Evolutionary conservation across 2,113 vertebrate genomes (phyloP).

Genomic region (Perca fluviatilis): DNA sequence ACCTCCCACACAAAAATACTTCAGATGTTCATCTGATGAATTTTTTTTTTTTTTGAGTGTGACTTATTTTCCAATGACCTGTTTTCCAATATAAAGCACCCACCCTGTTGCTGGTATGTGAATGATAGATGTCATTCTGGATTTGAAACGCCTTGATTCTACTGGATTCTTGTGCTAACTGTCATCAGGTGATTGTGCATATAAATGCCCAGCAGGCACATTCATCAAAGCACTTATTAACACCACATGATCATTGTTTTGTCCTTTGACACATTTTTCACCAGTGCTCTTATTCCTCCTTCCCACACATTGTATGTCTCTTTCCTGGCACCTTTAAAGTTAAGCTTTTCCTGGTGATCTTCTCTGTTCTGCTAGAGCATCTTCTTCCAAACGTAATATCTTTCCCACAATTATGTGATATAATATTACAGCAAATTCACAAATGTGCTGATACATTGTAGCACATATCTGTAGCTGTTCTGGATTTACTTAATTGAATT

Average conservation of each 20-base stretch:
- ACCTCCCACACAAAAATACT: conserved; percentile 51
- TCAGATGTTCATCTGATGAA: conserved; percentile 47
- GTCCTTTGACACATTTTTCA: too few relatives aligned
- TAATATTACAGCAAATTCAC: too few relatives aligned
- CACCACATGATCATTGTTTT: neutral
- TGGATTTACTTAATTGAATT: too few relatives aligned
- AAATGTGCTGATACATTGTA: too few relatives aligned
- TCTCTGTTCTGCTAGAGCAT: too few relatives aligned
- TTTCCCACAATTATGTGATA: neutral
- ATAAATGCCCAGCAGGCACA: neutral
- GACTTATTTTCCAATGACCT: conserved; percentile 23
- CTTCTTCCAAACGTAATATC: too few relatives aligned
- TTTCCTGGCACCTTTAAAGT: neutral
- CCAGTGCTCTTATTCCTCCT: neutral
- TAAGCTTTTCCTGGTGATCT: too few relatives aligned
- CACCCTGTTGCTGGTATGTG: conserved; percentile 13
- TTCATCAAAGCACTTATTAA: neutral
- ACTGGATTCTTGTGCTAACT: neutral
- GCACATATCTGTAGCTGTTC: too few relatives aligned
- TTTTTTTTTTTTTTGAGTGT: neutral
- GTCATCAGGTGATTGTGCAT: too few relatives aligned
- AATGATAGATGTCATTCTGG: conserved; percentile 5
- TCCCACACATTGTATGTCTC: neutral
- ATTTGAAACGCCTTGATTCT: neutral
- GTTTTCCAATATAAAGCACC: conserved; percentile 22